Conservation (phyloP, 2,797 vertebrate genomes). For the Chelon auratus region DNA sequence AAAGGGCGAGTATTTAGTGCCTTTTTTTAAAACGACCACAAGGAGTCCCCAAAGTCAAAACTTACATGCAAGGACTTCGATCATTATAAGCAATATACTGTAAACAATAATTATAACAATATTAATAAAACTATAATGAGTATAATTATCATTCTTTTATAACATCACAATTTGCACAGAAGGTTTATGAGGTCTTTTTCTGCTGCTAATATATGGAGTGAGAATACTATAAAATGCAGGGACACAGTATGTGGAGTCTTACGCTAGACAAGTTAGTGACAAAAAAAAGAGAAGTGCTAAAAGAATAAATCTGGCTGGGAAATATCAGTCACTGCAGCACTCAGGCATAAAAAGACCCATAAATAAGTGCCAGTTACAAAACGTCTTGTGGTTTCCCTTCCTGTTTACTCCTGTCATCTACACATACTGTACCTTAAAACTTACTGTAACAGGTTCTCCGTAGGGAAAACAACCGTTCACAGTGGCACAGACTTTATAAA, state of each 20-base stretch:
- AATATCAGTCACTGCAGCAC: not conserved
- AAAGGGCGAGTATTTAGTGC: not conserved
- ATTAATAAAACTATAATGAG: not conserved
- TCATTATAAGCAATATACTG: too few relatives aligned
- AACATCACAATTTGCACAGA: not conserved
- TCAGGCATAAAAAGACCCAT: too few relatives aligned
- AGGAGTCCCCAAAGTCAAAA: not conserved
- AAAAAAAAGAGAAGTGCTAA: too few relatives aligned
- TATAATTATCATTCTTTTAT: not conserved
- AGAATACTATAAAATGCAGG: not conserved
- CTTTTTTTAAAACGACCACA: constrained; percentile 1
- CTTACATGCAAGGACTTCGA: too few relatives aligned
- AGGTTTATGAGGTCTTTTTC: not conserved
- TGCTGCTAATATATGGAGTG: not conserved
- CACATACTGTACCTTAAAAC: too few relatives aligned
- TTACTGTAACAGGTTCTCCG: not conserved
- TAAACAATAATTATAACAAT: too few relatives aligned
- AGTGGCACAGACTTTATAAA: not conserved
- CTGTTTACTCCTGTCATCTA: not conserved
- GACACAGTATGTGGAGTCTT: too few relatives aligned
- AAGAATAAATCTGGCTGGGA: not conserved
- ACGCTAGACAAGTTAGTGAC: too few relatives aligned
- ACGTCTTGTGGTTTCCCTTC: not conserved
- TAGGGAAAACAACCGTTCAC: not conserved
- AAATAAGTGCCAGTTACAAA: too few relatives aligned